These are phyloP conservation scores for Helarctos malayanus DNA, from an alignment of 2,797 vertebrate genomes.

Conservation along the genomic window DNA sequence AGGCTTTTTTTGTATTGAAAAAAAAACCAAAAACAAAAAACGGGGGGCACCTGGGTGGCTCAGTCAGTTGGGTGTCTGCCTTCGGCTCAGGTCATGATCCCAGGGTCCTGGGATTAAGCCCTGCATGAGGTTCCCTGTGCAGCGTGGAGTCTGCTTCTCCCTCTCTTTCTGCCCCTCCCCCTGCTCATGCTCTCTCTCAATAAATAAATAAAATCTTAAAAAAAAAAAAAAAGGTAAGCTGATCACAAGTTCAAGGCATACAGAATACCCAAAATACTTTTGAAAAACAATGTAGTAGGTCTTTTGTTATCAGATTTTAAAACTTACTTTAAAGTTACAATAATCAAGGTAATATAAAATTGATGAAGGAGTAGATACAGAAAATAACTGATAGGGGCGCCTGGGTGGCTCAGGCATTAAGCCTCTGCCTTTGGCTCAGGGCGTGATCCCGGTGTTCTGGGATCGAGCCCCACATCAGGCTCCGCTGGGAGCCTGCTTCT, in stretches of 20 bases:
- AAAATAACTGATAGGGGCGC: background rate
- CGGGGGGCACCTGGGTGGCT: background rate
- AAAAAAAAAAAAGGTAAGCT: background rate
- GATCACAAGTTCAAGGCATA: background rate
- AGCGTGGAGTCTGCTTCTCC: background rate
- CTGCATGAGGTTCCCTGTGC: background rate
- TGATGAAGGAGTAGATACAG: background rate
- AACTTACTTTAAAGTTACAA: background rate
- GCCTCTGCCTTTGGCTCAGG: too few species aligned
- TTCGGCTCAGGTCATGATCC: background rate
- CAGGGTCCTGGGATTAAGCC: background rate
- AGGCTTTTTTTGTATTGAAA: background rate
- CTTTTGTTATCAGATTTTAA: background rate
- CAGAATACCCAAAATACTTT: conserved; percentile 6
- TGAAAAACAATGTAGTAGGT: conserved; percentile 13
- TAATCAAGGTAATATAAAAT: background rate
- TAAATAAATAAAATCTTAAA: background rate
- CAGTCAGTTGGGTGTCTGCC: background rate
- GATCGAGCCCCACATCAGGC: too few species aligned
- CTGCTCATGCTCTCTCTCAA: background rate
- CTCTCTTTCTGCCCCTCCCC: background rate
- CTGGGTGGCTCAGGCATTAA: too few species aligned
- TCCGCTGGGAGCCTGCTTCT: too few species aligned
- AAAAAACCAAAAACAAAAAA: background rate
- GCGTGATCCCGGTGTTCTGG: too few species aligned